Conservation (phyloP, 2,888 invertebrate genomes). For the Laothoe populi region DNA sequence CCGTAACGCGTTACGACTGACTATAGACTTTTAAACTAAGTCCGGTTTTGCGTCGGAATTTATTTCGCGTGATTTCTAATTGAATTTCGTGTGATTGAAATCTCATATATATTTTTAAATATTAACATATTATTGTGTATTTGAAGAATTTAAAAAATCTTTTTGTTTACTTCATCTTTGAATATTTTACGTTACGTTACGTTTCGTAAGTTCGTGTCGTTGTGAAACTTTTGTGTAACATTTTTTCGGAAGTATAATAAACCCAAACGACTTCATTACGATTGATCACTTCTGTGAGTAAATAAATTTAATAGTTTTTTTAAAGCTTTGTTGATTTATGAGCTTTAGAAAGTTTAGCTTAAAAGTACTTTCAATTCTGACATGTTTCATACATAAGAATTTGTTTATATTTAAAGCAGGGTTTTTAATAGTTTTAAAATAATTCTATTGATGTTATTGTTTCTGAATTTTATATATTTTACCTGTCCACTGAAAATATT, state of each 20-base stretch:
- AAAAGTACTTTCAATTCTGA: neutral
- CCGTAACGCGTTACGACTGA: conserved; percentile 1
- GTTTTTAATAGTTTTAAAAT: too few relatives aligned
- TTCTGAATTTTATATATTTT: too few relatives aligned
- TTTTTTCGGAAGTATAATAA: neutral
- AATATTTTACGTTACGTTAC: neutral
- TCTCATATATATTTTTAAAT: neutral
- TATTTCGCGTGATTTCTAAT: conserved; percentile 3
- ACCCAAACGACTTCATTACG: neutral
- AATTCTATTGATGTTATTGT: too few relatives aligned
- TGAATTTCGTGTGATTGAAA: neutral
- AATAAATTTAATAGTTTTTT: too few relatives aligned
- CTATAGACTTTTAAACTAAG: conserved; percentile 13
- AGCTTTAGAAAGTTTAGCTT: too few relatives aligned
- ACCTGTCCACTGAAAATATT: too few relatives aligned
- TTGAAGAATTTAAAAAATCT: neutral
- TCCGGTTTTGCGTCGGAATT: neutral
- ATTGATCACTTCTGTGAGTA: neutral
- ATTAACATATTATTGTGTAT: neutral
- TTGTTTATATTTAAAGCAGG: too few relatives aligned
- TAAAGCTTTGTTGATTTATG: too few relatives aligned
- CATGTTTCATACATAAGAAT: too few relatives aligned
- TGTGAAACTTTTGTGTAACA: neutral
- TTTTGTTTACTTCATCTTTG: neutral
- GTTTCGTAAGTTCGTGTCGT: neutral